These are phyloP conservation scores for Acanthurus leucopareius DNA, from an alignment of 2,797 vertebrate genomes.

Conservation along the genomic window DNA sequence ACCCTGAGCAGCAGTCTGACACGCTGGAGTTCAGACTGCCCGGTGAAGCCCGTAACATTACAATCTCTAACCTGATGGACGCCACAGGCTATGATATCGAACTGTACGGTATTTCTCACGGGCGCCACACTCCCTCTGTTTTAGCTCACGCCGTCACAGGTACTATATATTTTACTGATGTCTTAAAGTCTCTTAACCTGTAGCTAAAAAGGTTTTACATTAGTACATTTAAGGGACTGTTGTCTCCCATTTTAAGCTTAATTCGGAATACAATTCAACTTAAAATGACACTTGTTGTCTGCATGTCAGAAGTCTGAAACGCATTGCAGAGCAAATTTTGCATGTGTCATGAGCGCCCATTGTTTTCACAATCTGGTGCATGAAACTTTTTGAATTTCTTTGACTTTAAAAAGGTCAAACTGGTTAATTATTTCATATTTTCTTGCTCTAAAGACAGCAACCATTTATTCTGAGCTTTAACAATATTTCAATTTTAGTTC, in stretches of 20 bases:
- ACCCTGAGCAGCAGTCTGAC: constrained; percentile 82
- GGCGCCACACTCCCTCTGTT: constrained; percentile 86
- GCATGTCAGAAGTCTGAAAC: background rate
- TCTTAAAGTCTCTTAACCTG: constrained; percentile 23
- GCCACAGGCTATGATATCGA: constrained; percentile 89
- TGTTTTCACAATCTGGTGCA: constrained; percentile 5
- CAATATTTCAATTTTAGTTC: background rate
- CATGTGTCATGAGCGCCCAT: constrained; percentile 25
- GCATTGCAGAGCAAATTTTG: constrained; percentile 35
- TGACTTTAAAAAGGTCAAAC: background rate
- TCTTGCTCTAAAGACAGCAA: background rate
- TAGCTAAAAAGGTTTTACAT: constrained; percentile 9
- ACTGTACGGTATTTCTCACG: constrained; percentile 87
- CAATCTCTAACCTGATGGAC: constrained; percentile 86
- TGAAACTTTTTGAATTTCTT: background rate
- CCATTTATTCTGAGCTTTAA: background rate
- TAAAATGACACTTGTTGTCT: background rate
- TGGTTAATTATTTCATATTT: background rate
- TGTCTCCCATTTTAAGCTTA: background rate
- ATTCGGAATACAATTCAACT: background rate
- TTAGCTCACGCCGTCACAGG: constrained; percentile 89
- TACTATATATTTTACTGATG: constrained; percentile 81
- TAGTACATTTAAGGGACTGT: background rate
- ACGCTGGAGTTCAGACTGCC: constrained; percentile 86
- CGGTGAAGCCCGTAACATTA: constrained; percentile 82